These are phyloP conservation scores for Dyspetes luteomarginatus DNA, from an alignment of 2,888 invertebrate species.

Conservation along the genomic window DNA sequence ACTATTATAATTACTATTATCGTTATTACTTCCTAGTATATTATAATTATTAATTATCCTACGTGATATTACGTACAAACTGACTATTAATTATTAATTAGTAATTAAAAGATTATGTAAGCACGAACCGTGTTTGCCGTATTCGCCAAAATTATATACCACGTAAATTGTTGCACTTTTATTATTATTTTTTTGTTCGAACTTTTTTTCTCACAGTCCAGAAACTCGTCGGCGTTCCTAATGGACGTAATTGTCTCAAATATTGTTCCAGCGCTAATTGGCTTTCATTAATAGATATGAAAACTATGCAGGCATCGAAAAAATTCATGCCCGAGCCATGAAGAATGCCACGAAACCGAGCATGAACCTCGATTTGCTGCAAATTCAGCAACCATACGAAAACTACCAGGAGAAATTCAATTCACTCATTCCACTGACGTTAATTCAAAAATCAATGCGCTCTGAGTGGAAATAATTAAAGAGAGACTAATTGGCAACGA, in stretches of 20 bases:
- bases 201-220: not conserved
- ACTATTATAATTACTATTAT: too few relatives aligned
- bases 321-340: too few relatives aligned
- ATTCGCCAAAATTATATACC: too few relatives aligned
- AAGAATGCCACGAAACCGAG: too few relatives aligned
- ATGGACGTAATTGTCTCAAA: conserved; percentile 66
- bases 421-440: not conserved
- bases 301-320: conserved; percentile 63
- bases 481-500: conserved; percentile 11
- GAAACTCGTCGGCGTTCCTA: not conserved
- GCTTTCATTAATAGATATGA: conserved; percentile 78
- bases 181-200: not conserved
- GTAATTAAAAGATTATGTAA: too few relatives aligned
- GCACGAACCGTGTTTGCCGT: too few relatives aligned
- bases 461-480: conserved; percentile 13
- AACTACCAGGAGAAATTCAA: not conserved
- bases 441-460: conserved; percentile 18
- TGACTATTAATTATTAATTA: too few relatives aligned
- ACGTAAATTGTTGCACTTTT: too few relatives aligned
- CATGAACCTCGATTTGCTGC: not conserved
- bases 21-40: too few relatives aligned
- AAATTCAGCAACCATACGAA: not conserved
- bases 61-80: too few relatives aligned
- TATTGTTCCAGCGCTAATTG: conserved; percentile 76
- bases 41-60: too few relatives aligned